Evolutionary conservation across 1,140 invertebrate species (phyloP).

Genomic region (Brachystomella parvula): DNA sequence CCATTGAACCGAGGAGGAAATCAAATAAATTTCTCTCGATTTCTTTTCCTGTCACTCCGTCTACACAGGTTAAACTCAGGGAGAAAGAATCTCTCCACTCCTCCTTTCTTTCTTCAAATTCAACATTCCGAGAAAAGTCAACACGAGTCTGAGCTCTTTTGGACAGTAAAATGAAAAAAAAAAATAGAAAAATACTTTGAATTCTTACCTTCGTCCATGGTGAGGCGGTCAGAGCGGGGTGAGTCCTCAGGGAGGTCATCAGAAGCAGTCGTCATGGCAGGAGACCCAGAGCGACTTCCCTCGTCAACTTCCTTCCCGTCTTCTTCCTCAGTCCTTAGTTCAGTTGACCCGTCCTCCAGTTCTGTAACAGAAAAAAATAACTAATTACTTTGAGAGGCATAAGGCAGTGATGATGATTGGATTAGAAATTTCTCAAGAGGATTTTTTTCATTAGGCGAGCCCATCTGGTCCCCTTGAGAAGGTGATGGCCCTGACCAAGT

Average conservation of each 20-base stretch:
- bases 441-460: constrained; percentile 31
- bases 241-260: constrained; percentile 4
- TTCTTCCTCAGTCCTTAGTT: neutral
- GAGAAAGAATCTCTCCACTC: neutral
- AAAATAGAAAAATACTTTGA: no score
- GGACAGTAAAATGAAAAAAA: no score
- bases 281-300: neutral
- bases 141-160: no score
- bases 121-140: no score
- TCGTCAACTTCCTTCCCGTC: neutral
- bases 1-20: constrained; percentile 31
- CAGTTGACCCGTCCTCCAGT: constrained; percentile 17
- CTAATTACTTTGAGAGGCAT: constrained; percentile 2
- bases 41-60: constrained; percentile 36
- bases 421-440: neutral
- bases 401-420: constrained; percentile 5
- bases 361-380: constrained; percentile 23
- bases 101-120: neutral
- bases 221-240: constrained; percentile 17
- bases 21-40: constrained; percentile 39
- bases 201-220: constrained; percentile 24
- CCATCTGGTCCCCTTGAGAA: constrained; percentile 16
- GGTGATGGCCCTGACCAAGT: constrained; percentile 23
- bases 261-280: neutral
- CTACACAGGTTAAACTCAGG: neutral